Evolutionary conservation across 2,113 vertebrate species (phyloP), one percentile per base, ranked within the genome.

Genomic region (Drymodes brunneopygia): DNA sequence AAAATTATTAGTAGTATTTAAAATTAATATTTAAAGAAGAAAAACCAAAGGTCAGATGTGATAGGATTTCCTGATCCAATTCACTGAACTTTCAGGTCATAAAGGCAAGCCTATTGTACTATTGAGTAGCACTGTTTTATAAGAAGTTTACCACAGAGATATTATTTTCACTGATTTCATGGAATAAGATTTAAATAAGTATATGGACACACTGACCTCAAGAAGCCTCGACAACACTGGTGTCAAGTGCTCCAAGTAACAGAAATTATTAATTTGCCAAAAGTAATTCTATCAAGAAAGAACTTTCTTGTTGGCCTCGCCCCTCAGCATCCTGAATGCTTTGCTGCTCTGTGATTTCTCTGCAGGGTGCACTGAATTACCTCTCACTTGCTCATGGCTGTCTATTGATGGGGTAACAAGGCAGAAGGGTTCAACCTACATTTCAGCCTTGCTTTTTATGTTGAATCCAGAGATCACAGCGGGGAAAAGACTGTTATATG

Each of bases 21-120:
- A 66, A 66, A 69, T 79, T 62, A 73, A 61, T 36, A 78, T 91
- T 92, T 89, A 81, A 84, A 86, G 21, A 70, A 85, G 64, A 42
- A 11, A 69, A 92, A 44, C 15, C 20, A 78, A 81, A 86, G 45
- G 42, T 86, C 69, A 84, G 33, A 42, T 58, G 35, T 62, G 64
- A 58, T 73, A 50, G 65, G 72, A 91, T 81, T 89, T 91, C 28
- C 69, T 89, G 56, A 91, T 66, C 31, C 19, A 53, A 5, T 53
- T 92, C 77, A 58, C 67, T 70, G 33, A 77, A 79, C 38, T 64
- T 95, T 92, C 1, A 7, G 45, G 73, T 53, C 22, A 31, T 73
- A 89, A 91, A 72, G 38, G 8, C 24, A 79, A 85, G 27, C 1
- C 38, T 56, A 64, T 21, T 56, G 16, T 54, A 33, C 20, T 50